Percentiles rank a stretch among this genome's conserved stretches.
Evolutionary conservation across 2,113 vertebrate species (phyloP).

Genomic region (Hoplias malabaricus): DNA sequence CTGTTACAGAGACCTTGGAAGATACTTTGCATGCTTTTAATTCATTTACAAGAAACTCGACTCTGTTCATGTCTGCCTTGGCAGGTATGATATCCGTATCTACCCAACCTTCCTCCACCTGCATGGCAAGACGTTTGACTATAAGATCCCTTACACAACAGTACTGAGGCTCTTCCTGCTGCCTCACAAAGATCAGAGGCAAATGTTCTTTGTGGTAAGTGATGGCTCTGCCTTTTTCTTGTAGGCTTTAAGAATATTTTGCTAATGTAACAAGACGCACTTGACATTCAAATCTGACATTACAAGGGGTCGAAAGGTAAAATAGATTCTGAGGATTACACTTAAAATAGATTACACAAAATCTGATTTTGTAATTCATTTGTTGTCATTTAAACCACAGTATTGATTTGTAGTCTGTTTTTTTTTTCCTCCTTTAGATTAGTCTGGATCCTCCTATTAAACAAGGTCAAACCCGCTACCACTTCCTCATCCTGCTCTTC

Average conservation of each 20-base stretch:
- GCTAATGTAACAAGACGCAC: too few species aligned
- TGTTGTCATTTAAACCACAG: too few species aligned
- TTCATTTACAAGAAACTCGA: too few species aligned
- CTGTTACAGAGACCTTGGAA: too few species aligned
- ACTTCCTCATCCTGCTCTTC: constrained; percentile 95
- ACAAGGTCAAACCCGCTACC: constrained; percentile 97
- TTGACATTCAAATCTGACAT: too few species aligned
- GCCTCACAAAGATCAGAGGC: constrained; percentile 96
- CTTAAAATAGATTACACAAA: too few species aligned
- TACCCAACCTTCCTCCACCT: constrained; percentile 96
- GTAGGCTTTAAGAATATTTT: not conserved
- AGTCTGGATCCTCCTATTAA: constrained; percentile 98
- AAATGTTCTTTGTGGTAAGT: constrained; percentile 98
- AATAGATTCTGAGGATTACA: too few species aligned
- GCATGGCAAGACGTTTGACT: constrained; percentile 97
- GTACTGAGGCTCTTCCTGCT: constrained; percentile 95
- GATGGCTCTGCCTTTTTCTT: not conserved
- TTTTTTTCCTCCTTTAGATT: constrained; percentile 74
- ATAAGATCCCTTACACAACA: constrained; percentile 97
- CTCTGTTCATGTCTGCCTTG: not conserved
- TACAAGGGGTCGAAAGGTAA: too few species aligned
- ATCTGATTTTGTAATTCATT: too few species aligned
- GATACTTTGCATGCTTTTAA: too few species aligned
- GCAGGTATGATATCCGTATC: constrained; percentile 94
- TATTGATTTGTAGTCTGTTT: too few species aligned